phyloP scores from a whole-genome alignment of 2,797 vertebrate genomes.

The Poliocrania exsul region DNA sequence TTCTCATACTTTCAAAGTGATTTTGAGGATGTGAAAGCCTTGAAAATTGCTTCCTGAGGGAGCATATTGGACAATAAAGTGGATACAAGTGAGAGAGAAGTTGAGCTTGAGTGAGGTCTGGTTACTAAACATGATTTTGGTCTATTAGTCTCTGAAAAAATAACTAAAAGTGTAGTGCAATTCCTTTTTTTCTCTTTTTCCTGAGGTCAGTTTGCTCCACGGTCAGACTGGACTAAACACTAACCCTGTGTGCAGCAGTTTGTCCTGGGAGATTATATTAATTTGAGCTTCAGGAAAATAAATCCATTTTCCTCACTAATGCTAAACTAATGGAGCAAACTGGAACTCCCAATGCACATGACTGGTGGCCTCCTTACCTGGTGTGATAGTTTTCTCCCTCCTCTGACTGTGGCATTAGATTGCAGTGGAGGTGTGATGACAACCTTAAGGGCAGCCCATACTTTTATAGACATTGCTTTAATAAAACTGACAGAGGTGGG shows the following conservation, averaged over 20 bases:
- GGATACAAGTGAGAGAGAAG: neutral
- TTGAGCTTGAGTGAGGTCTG: neutral
- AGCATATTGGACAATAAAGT: neutral
- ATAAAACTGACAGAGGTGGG: neutral
- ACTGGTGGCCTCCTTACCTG: neutral
- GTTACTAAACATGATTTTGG: neutral
- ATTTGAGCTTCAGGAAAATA: neutral
- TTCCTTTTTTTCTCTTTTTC: neutral
- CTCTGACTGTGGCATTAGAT: neutral
- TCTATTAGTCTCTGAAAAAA: neutral
- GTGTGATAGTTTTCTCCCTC: neutral
- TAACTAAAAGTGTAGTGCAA: neutral
- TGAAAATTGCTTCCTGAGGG: neutral
- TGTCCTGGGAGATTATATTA: neutral
- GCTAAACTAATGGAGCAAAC: neutral
- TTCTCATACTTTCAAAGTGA: neutral
- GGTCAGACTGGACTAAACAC: neutral
- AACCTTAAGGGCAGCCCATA: neutral
- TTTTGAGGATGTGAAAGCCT: neutral
- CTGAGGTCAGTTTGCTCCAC: neutral
- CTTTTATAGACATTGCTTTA: neutral
- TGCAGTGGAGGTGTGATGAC: neutral
- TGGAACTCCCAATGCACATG: neutral
- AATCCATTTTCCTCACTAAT: neutral
- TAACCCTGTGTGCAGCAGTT: neutral